Conservation (phyloP, 2,888 invertebrate species). For the Proisotoma minuta region DNA sequence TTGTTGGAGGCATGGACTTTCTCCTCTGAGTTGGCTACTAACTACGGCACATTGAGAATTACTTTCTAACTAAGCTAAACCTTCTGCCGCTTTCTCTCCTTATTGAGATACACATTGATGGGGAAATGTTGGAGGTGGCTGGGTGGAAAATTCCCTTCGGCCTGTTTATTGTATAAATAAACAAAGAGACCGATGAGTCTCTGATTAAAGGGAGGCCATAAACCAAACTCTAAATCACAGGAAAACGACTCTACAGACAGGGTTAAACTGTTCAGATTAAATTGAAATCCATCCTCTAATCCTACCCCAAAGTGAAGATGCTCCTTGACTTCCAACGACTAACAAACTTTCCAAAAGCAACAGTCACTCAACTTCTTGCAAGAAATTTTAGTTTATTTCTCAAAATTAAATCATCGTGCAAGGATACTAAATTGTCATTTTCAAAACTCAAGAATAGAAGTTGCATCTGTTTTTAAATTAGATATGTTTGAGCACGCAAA, state of each 20-base stretch:
- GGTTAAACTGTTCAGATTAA: conserved; percentile 17
- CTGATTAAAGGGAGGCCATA: conserved; percentile 11
- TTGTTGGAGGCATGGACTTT: too few relatives aligned
- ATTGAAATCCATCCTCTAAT: conserved; percentile 7
- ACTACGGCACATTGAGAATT: too few relatives aligned
- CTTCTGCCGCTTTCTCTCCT: not conserved
- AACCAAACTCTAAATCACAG: conserved; percentile 12
- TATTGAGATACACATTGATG: not conserved
- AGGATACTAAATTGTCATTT: too few relatives aligned
- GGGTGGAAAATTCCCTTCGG: conserved; percentile 4
- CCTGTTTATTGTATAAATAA: conserved; percentile 13
- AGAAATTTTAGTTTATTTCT: too few relatives aligned
- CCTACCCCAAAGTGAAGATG: not conserved
- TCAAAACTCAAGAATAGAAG: too few relatives aligned
- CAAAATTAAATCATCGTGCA: too few relatives aligned
- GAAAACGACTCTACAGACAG: conserved; percentile 10
- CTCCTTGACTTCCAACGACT: not conserved
- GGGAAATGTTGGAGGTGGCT: not conserved
- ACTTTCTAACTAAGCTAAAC: too few relatives aligned
- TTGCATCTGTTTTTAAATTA: too few relatives aligned
- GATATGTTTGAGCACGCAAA: too few relatives aligned
- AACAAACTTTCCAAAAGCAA: too few relatives aligned
- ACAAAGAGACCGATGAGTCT: conserved; percentile 5
- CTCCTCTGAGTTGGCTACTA: not conserved
- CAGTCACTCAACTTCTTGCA: not conserved